These are phyloP conservation scores for Lasiurus borealis DNA, from an alignment of 2,113 vertebrate species.

Conservation along the genomic window DNA sequence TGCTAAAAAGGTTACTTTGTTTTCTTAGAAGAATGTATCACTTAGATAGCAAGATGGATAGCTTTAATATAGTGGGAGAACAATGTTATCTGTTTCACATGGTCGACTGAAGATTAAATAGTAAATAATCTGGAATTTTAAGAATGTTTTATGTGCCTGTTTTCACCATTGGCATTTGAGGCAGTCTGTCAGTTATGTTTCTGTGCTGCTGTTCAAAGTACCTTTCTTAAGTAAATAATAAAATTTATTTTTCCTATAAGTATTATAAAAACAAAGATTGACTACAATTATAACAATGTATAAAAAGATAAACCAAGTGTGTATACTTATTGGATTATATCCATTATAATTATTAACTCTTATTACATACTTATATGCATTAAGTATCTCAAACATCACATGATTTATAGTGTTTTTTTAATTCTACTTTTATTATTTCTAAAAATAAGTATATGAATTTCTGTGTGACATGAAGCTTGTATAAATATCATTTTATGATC, in stretches of 20 bases:
- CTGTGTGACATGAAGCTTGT: neutral
- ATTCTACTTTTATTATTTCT: slow-evolving; percentile 14
- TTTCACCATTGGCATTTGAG: neutral
- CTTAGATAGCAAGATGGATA: neutral
- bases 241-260: neutral
- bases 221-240: neutral
- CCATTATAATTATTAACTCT: neutral
- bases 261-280: slow-evolving; percentile 1
- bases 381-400: neutral
- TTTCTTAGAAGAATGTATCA: neutral
- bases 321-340: slow-evolving; percentile 26
- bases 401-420: neutral
- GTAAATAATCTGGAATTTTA: neutral
- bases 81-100: neutral
- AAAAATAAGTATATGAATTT: slow-evolving; percentile 30
- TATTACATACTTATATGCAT: slow-evolving; percentile 46
- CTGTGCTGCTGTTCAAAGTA: neutral
- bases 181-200: neutral
- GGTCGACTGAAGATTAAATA: neutral
- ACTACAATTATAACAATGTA: neutral
- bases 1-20: neutral
- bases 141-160: neutral
- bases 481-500: neutral
- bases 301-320: neutral
- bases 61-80: neutral